Base-by-base conservation (phyloP, 2,113 vertebrate species). In the Antechinus stuartii region DNA sequence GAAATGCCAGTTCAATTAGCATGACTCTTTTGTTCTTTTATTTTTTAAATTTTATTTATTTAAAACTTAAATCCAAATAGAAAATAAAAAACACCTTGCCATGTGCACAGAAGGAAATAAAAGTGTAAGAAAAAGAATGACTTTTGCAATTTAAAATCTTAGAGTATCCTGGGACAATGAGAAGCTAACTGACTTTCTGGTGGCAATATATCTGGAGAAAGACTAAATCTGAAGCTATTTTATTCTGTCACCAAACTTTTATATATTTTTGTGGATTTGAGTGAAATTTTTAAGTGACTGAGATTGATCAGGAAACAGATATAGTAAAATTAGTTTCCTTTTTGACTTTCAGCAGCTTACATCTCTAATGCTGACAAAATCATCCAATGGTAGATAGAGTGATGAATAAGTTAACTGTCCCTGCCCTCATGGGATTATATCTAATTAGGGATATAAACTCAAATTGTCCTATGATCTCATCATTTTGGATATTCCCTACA, bases 261-360 rank as follows among this genome's bases (percentile, higher is more conserved):
- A 24, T 42, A 93, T 92, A 93, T 92, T 95, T 94, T 97, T 52
- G 47, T 52, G 92, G 55, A 90, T 98, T 97, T 95, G 97, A 91
- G 52, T 10, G 90, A 27, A 52, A 90, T 95, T 11, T 97, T n/a
- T 30, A 90, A 54, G 11, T 47, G 76, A 92, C 54, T 23, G 91
- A 91, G 24, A 54, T 90, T 92, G 93, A 23, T 90, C 54, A 97
- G 95, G 61, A 54, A 55, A 26, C 6, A 95, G 53, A 49, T 96
- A 56, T 12, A 27, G 46, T 61, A 84, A 93, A 91, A 22, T n/a
- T 53, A 93, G 56, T 16, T 94, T 56, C 26, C 92, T 94, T 35
- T 84, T 95, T 56, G 7, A 90, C 90, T 42, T 22, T 42, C 35
- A 84, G 22, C 35, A 84, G 68, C 2, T 84, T 42, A 22, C 2